Evolutionary conservation across 2,113 vertebrate species (phyloP), one percentile per base, ranked within the genome.

Genomic region (Saccopteryx leptura): DNA sequence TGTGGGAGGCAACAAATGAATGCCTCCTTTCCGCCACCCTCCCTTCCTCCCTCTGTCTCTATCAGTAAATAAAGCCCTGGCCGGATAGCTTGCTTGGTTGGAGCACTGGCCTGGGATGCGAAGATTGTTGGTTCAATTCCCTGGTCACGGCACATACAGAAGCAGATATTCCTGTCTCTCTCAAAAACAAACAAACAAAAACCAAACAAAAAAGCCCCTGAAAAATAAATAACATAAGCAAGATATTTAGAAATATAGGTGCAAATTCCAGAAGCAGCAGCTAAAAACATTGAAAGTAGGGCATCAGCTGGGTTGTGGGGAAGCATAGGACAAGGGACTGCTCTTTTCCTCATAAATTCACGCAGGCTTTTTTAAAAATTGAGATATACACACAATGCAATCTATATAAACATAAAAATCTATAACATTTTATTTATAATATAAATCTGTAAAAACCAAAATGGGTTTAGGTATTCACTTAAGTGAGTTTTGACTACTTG

Each of bases 161-260:
- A 39, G 39, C 39, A 39, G 39, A 39, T 39, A 3, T 39, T 39
- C 39, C 39, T 39, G 39, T 39, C 39, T 39, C 39, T 39, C 39
- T 39, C 39, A 39, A 39, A 39, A 39, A 39, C 39, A 39, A 39
- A 39, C 39, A 39, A 39, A n/a, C n/a, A n/a, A 3, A 39, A 39
- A 39, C 39, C 2, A 39, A 39, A 2, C 39, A 39, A 39, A 39
- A 39, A 39, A 39, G 3, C 39, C 76, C 31, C 13, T 63, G 17
- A 52, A 86, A 74, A 90, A 72, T 71, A 85, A 79, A 46, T 6
- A 65, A 60, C 9, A 80, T 54, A 75, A 80, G 65, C 52, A 83
- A 91, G 63, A 87, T 56, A 66, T 66, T 90, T 85, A 81, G 66
- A 89, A 91, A 48, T 76, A 54, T 18, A 80, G 81, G 78, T 33